Evolutionary conservation across 2,113 vertebrate genomes (phyloP), one percentile per base, ranked within the genome.

Genomic region (Trogon surrucura): DNA sequence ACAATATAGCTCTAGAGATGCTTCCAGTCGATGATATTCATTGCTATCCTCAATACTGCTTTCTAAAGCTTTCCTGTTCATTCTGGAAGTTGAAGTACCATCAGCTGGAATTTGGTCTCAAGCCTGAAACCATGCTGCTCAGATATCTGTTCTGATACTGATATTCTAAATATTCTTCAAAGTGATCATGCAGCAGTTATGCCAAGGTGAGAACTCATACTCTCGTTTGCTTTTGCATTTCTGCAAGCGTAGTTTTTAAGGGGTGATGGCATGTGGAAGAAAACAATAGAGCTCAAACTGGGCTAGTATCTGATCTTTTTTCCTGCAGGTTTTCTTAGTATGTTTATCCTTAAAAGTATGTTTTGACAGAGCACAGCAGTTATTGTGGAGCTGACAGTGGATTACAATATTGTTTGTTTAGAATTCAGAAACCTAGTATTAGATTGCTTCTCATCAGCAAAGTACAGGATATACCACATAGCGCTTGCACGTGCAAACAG

Each of bases 381-480:
- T 92, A 88, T 74, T 89, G 88, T 82, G 57, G 79, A 38, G 85
- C 88, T 83, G 75, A 85, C 47, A 73, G 78, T 70, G 73, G 60
- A 80, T 92, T 94, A 82, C 61, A n/a, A 13, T 60, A 36, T 58
- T 96, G 93, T 97, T 97, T 95, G 80, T 82, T 94, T 95, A 95
- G 88, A 81, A 80, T 67, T 73, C 69, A 70, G 89, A 69, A 93
- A 44, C 79, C 72, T 44, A 3, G 79, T 89, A 88, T 96, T 96
- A 80, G 89, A 87, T 96, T 95, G 95, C 88, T 73, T 64, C 80
- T 79, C 91, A 93, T 97, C 96, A 97, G 94, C 93, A 94, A 74
- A 95, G 82, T 36, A 27, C 78, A 93, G 82, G 86, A 75, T 91
- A 61, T 83, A 32, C 86, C 80, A 70, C 87, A 80, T 48, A 54